phyloP scores from a whole-genome alignment of 2,113 vertebrate genomes.

The Nothocercus nigrocapillus region DNA sequence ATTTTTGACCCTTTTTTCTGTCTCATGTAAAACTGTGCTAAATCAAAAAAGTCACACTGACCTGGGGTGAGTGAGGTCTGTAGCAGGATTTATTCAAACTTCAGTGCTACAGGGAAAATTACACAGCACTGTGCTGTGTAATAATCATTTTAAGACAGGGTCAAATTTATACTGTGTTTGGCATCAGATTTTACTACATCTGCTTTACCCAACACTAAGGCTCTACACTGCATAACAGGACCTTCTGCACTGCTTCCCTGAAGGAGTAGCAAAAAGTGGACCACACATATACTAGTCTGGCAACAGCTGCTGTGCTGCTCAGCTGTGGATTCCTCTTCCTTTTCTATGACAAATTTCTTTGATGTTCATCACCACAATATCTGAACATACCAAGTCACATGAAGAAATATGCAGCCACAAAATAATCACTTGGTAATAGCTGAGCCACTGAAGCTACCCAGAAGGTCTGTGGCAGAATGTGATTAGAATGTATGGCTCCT shows the following conservation, averaged over 20 bases:
- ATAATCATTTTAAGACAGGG: neutral
- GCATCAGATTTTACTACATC: slow-evolving; percentile 6
- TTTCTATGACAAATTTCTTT: neutral
- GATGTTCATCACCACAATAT: neutral
- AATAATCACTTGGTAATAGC: neutral
- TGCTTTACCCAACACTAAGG: neutral
- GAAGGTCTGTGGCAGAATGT: neutral
- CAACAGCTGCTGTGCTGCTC: neutral
- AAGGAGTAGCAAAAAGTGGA: neutral
- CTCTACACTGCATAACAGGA: neutral
- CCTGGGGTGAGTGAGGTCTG: neutral
- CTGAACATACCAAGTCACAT: neutral
- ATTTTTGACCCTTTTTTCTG: neutral
- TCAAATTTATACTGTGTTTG: neutral
- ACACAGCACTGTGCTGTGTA: neutral
- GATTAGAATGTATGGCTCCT: neutral
- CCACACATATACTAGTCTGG: neutral
- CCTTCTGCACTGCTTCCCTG: neutral
- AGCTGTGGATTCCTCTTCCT: neutral
- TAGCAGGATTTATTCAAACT: neutral
- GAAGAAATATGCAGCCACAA: neutral
- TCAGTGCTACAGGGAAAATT: neutral
- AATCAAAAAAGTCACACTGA: neutral
- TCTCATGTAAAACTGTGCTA: neutral
- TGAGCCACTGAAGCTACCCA: neutral